Base-by-base conservation (phyloP, 2,888 invertebrate species). In the Dendrolimus pini region DNA sequence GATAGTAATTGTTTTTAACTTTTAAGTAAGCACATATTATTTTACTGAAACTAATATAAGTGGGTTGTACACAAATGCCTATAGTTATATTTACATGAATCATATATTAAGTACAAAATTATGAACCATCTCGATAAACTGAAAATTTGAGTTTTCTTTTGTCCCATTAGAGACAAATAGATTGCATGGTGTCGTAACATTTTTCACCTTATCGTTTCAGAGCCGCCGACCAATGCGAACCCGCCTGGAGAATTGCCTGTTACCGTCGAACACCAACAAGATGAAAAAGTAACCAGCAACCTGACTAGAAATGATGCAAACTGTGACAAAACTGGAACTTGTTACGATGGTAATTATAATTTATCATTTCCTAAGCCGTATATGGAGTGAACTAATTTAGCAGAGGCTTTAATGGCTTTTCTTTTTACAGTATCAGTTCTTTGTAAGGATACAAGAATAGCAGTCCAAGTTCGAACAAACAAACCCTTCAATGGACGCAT, bases 401-500 rank as follows among this genome's bases (percentile, higher is more conserved):
- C 30, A 30, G 30, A 30, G 30, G 30, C 30, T 6, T 30, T 30
- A 30, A 30, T 30, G 30, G 6, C 30, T 30, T 30, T 30, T 65
- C 2, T 57, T 65, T 65, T 88, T 90, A 54, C 85, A 98, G 98
- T 98, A 57, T 95, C 97, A 41, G 97, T 98, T 1, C 96, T 97
- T 81, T 98, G 98, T 91, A 98, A 97, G 84, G 98, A 98, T 80
- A 97, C 97, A 2, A 93, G 96, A 72, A 98, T 98, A 72, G 97
- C 97, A 7, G 96, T 98, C 0, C 96, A 97, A 85, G 97, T 98
- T 18, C 93, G 96, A 68, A 98, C 98, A 52, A 98, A 97, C 85
- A 96, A 97, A 75, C 97, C 97, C 30, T 98, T 98, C 92, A 98
- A 97, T 75, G 98, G 98, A 12, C 94, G 98, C 62, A 97, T 98